Evolutionary conservation across 2,888 invertebrate genomes (phyloP), one percentile per base, ranked within the genome.

Genomic region (Anaspis maculata): DNA sequence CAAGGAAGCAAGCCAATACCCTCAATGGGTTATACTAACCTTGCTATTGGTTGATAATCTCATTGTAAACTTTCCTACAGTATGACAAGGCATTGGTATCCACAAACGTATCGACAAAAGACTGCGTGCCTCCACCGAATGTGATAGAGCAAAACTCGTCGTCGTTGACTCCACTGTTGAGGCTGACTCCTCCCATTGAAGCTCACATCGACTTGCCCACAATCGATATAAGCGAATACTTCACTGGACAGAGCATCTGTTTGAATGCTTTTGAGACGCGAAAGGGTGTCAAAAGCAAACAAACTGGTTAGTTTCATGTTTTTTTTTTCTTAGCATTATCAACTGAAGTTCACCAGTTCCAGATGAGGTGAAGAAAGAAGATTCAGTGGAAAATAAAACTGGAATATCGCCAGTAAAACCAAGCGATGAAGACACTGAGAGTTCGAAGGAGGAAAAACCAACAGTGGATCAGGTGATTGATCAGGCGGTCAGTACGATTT

Each of bases 181-280:
- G 61, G 38, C 49, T 76, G 49, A 60, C 73, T 46, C 69, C 80
- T 48, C 61, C 77, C 52, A 69, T 77, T 1, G 75, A 73, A 11
- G 73, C 75, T 2, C 69, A 73, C 45, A 76, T 87, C 30, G 78
- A 82, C 48, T 59, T 85, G 14, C 85, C 87, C 0, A 72, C 78
- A 24, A 71, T 86, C 11, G 80, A 80, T 51, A 73, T 85, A 27
- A 81, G 80, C 23, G 86, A 86, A 54, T 82, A 79, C 54, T 67
- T 85, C 21, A 84, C 85, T 37, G 82, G 80, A 50, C 77, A 82
- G 51, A 83, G 80, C 51, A 80, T 88, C 12, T 83, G 84, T 58
- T 73, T 88, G 47, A 76, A 77, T 31, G 79, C 84, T 0, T 85
- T 86, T 48, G 77, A 86, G 47, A 79, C 81, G 54, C 70, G 85